phyloP scores from a whole-genome alignment of 2,113 vertebrate genomes.

The Calidris pygmaea region DNA sequence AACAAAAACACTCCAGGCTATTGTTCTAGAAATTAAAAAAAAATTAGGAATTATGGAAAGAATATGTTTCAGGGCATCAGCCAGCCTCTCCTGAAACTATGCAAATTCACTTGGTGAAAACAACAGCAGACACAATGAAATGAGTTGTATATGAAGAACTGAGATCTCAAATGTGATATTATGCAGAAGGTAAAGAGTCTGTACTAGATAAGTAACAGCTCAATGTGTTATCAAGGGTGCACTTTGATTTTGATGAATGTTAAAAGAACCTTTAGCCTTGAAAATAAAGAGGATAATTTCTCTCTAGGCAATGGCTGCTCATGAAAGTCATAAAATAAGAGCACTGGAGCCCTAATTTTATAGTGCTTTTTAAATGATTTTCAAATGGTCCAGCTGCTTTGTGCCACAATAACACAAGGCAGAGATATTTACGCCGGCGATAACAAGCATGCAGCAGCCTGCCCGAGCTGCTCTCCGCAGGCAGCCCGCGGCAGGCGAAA shows the following conservation, averaged over 20 bases:
- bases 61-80: constrained; percentile 51
- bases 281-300: constrained; percentile 73
- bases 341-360: constrained; percentile 65
- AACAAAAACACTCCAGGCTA: constrained; percentile 19
- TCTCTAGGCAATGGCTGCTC: constrained; percentile 66
- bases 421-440: constrained; percentile 44
- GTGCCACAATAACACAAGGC: constrained; percentile 59
- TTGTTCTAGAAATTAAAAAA: constrained; percentile 17
- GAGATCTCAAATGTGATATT: constrained; percentile 62
- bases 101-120: constrained; percentile 39
- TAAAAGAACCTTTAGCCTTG: constrained; percentile 71
- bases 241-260: constrained; percentile 69
- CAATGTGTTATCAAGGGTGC: constrained; percentile 62
- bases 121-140: constrained; percentile 50
- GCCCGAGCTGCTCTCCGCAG: background rate
- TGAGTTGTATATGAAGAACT: constrained; percentile 33
- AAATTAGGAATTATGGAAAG: constrained; percentile 15
- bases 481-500: background rate
- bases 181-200: constrained; percentile 60
- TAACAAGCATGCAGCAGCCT: constrained; percentile 61
- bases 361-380: constrained; percentile 70
- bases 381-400: constrained; percentile 71
- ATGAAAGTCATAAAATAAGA: constrained; percentile 61
- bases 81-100: constrained; percentile 21
- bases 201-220: constrained; percentile 61